Percentiles rank a stretch among this genome's conserved stretches.
These are phyloP conservation scores for Xenus cinereus DNA, from an alignment of 2,113 vertebrate species.

Conservation along the genomic window DNA sequence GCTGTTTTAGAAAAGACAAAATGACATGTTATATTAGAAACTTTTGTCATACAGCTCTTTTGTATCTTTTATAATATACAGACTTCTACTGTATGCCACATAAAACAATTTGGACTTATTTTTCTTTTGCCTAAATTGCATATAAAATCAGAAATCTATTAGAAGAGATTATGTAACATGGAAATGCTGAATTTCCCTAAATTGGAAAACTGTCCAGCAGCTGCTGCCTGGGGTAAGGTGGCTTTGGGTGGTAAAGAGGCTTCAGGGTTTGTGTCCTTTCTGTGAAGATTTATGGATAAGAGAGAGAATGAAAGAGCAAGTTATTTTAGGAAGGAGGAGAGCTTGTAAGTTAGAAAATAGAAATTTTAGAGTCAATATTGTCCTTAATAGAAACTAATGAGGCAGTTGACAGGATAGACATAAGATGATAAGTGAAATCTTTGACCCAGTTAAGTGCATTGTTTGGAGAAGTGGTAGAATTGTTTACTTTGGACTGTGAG, in stretches of 20 bases:
- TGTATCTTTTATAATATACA: not conserved
- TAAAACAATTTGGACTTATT: not conserved
- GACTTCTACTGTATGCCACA: not conserved
- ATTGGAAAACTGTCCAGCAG: not conserved
- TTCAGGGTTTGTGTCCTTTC: not conserved
- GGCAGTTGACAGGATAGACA: not conserved
- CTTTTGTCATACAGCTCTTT: not conserved
- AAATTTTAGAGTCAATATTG: constrained; percentile 41
- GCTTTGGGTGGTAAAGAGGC: not conserved
- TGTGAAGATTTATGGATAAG: not conserved
- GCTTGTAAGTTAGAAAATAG: constrained; percentile 16
- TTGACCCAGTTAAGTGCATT: not conserved
- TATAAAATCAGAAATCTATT: not conserved
- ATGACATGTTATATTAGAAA: not conserved
- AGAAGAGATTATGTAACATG: not conserved
- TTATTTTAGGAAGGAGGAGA: constrained; percentile 13
- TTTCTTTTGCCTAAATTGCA: not conserved
- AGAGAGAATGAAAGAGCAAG: not conserved
- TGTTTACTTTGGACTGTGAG: not conserved
- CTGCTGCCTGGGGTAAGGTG: not conserved
- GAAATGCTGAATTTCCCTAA: not conserved
- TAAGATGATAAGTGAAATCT: not conserved
- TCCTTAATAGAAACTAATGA: constrained; percentile 37
- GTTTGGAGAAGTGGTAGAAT: not conserved
- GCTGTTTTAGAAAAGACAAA: constrained; percentile 16